Conservation (phyloP, 2,888 invertebrate species). For the Clepsis dumicolana region DNA sequence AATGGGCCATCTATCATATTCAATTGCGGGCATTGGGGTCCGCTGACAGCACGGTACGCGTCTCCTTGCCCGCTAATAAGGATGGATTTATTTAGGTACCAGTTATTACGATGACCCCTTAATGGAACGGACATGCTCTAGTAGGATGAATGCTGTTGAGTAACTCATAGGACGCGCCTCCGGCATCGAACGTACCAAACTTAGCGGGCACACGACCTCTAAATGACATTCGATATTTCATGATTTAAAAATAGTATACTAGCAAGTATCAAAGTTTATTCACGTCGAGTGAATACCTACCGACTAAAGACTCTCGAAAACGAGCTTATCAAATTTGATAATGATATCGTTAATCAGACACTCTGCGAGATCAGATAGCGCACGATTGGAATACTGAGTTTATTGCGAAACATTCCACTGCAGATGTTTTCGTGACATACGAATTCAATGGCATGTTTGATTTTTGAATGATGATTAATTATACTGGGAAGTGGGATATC, state of each 20-base stretch:
- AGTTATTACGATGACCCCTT: slow-evolving; percentile 49
- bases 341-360: slow-evolving; percentile 34
- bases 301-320: slow-evolving; percentile 21
- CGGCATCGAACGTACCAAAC: not conserved
- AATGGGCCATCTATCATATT: slow-evolving; percentile 51
- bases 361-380: slow-evolving; percentile 28
- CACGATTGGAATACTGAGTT: slow-evolving; percentile 9
- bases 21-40: slow-evolving; percentile 48
- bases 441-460: slow-evolving; percentile 14
- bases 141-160: slow-evolving; percentile 27
- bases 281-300: slow-evolving; percentile 8
- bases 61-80: slow-evolving; percentile 53
- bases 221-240: slow-evolving; percentile 2
- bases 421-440: slow-evolving; percentile 20
- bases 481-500: not conserved
- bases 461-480: slow-evolving; percentile 13
- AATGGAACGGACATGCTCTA: slow-evolving; percentile 41
- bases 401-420: slow-evolving; percentile 32
- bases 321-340: slow-evolving; percentile 27
- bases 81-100: slow-evolving; percentile 54
- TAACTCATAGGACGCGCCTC: slow-evolving; percentile 15
- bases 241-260: not conserved
- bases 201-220: not conserved
- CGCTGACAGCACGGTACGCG: slow-evolving; percentile 49
- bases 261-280: slow-evolving; percentile 13